Percentiles rank a stretch among this genome's conserved stretches.
phyloP scores from a whole-genome alignment of 2,113 vertebrate species.

The Pseudopipra pipra region DNA sequence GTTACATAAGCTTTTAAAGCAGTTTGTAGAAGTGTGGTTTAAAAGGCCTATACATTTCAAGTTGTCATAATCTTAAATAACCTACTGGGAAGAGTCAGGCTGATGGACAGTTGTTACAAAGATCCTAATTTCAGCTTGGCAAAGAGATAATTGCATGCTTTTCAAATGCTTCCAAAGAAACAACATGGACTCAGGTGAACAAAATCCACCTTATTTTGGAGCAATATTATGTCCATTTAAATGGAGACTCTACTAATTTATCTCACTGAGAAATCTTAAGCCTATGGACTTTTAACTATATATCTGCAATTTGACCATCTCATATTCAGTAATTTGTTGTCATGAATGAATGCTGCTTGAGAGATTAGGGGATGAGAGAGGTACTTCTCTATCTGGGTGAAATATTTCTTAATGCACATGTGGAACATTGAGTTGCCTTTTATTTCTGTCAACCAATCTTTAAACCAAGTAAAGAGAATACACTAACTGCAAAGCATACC shows the following conservation, averaged over 20 bases:
- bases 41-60: not conserved
- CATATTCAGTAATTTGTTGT: not conserved
- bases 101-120: not conserved
- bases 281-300: not conserved
- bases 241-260: not conserved
- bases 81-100: not conserved
- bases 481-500: not conserved
- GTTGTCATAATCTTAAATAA: not conserved
- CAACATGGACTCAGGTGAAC: not conserved
- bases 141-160: not conserved
- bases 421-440: not conserved
- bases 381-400: not conserved
- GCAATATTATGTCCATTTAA: not conserved
- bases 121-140: not conserved
- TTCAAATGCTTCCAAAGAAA: not conserved
- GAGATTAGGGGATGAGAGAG: not conserved
- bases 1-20: not conserved
- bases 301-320: not conserved
- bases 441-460: not conserved
- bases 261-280: not conserved
- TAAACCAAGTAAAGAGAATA: not conserved
- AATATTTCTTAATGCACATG: not conserved
- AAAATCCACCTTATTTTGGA: not conserved
- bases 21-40: not conserved
- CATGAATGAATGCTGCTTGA: not conserved